These are phyloP conservation scores for Vombatus ursinus DNA, from an alignment of 2,113 vertebrate genomes.

Conservation along the genomic window DNA sequence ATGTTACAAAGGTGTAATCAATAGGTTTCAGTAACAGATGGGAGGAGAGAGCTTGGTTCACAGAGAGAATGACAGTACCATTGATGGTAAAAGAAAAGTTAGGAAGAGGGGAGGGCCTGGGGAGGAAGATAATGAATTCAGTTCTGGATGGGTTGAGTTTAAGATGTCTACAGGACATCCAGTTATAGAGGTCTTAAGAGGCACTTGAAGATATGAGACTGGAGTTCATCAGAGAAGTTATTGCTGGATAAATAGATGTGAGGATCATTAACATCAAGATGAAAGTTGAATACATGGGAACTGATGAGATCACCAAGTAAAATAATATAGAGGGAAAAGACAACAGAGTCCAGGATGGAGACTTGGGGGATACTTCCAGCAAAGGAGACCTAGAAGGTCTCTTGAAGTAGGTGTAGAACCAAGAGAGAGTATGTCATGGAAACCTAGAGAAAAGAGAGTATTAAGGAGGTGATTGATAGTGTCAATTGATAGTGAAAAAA, in stretches of 20 bases:
- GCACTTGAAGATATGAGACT: neutral
- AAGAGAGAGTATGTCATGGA: neutral
- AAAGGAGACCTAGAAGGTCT: neutral
- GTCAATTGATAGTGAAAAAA: neutral
- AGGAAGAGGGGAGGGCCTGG: neutral
- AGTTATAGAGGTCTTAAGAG: neutral
- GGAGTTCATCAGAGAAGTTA: neutral
- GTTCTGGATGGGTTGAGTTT: neutral
- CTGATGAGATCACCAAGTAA: neutral
- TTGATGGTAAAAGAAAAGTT: neutral
- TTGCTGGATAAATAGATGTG: neutral
- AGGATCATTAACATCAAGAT: neutral
- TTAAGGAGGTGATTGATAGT: neutral
- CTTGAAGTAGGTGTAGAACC: neutral
- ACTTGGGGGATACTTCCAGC: neutral
- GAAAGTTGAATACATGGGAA: neutral
- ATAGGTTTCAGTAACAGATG: neutral
- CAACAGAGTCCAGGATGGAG: neutral
- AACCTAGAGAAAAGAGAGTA: neutral
- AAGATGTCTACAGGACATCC: too few relatives aligned
- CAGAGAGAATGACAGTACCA: neutral
- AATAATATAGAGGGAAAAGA: neutral
- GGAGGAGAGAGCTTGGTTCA: neutral
- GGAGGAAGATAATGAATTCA: neutral
- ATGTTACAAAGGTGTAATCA: neutral